Percentiles rank a stretch among this genome's conserved stretches.
Conservation (phyloP, 2,113 vertebrate genomes). For the Collichthys lucidus region DNA sequence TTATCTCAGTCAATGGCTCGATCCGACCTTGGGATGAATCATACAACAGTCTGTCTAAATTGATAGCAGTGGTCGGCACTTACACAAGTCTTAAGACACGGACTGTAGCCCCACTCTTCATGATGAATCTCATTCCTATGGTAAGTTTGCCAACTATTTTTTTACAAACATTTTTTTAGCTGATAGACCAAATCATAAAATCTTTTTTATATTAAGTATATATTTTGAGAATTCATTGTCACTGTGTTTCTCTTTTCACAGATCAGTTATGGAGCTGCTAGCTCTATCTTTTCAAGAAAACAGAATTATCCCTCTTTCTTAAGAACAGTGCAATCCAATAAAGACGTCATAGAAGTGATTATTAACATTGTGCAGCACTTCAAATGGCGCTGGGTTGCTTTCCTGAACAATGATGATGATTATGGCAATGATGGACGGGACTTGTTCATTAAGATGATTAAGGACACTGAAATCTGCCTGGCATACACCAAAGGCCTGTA, state of each 20-base stretch:
- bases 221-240: not conserved
- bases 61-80: constrained; percentile 53
- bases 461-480: constrained; percentile 72
- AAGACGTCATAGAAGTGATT: constrained; percentile 81
- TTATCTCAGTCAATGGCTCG: constrained; percentile 70
- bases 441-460: constrained; percentile 74
- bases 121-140: constrained; percentile 84
- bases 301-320: constrained; percentile 85
- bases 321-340: constrained; percentile 85
- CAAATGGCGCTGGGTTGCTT: constrained; percentile 87
- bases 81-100: constrained; percentile 69
- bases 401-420: constrained; percentile 78
- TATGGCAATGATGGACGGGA: constrained; percentile 76
- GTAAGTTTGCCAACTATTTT: constrained; percentile 71
- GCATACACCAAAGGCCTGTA: constrained; percentile 76
- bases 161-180: too few relatives aligned
- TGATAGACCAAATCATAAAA: too few relatives aligned
- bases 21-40: constrained; percentile 48
- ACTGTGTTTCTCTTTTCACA: constrained; percentile 59
- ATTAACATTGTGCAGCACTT: constrained; percentile 82
- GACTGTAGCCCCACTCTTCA: constrained; percentile 80
- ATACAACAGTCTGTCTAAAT: constrained; percentile 24
- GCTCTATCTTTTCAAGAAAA: constrained; percentile 78
- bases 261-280: constrained; percentile 87
- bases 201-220: too few relatives aligned